Evolutionary conservation across 2,113 vertebrate species (phyloP), one percentile per base, ranked within the genome.

Genomic region (Hypanus sabinus): DNA sequence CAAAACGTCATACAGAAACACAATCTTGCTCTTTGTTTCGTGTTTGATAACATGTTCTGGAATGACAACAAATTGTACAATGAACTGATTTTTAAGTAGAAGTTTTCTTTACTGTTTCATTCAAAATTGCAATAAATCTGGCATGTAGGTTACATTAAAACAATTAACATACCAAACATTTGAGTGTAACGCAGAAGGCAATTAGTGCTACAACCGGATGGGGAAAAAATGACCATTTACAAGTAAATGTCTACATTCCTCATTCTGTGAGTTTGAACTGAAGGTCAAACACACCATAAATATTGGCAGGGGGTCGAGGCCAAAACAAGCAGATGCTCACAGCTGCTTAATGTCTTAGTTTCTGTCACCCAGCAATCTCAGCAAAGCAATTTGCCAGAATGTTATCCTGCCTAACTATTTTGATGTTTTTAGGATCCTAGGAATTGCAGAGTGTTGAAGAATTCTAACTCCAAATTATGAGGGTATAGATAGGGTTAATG

Each of bases 261-360:
- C 73, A 22, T 95, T 77, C 0, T 9, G 81, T 2, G 10, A 95
- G 95, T 96, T 96, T 96, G 95, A 96, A 27, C 93, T 76, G 93
- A 95, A 95, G 96, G 97, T 96, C 95, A 96, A 94, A 96, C 95
- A 93, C 83, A 95, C 94, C 94, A 94, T 95, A 96, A 96, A 96
- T 96, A 96, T 95, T 96, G 94, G 94, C 94, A 87, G 94, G 95
- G 94, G 95, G 94, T 95, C n/a, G 70, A 93, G 91, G 33, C 38
- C 94, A 70, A 95, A 95, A 94, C 93, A 83, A 94, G 30, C 75
- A 93, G 91, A 90, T 80, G 92, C 71, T 33, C 46, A 94, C 94
- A 95, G 94, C 95, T 95, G 94, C 94, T 93, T 93, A 93, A 73
- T 33, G 46, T 73, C 91, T 55, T 36, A 55, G 70, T 46, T 90